Base-by-base conservation (phyloP, 2,888 invertebrate species). In the Quadriops clusia region DNA sequence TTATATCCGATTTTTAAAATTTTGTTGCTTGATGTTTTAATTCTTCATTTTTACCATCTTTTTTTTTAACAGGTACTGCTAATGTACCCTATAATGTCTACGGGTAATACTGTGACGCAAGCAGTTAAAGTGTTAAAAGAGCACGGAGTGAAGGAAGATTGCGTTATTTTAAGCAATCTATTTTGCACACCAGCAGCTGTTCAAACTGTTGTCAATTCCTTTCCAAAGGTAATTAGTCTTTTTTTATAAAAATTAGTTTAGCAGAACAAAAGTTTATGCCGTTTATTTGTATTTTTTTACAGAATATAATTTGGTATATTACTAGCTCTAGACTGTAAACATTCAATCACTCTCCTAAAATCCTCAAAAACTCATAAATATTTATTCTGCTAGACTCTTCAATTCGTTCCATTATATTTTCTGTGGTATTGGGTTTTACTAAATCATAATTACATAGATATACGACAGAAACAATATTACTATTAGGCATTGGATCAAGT, bases 31-130 rank as follows among this genome's bases (percentile, higher is more conserved):
- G n/a, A n/a, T n/a, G n/a, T n/a, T n/a, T n/a, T n/a, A n/a, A n/a
- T n/a, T n/a, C n/a, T n/a, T n/a, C n/a, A n/a, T n/a, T n/a, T n/a
- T n/a, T n/a, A n/a, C n/a, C n/a, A n/a, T n/a, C n/a, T n/a, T 21
- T 38, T 17, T 14, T 28, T 33, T 32, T 48, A 50, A 3, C 30
- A 59, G 58, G 91, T 97, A 21, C 67, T 98, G 23, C 70, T 98
- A 3, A 93, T 98, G 89, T 98, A 98, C 63, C 97, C 97, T 6
- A 97, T 97, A 33, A 93, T 98, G 90, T 91, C 93, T 39, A 93
- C 94, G 1, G 97, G 98, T 2, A 95, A 94, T 56, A 97, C 97
- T 24, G 93, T 97, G 4, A 79, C 77, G 46, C 77, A 80, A 72
- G 94, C 97, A 0, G 86, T 97, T 1, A 83, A 86, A 50, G 91